These are phyloP conservation scores for Sebastolobus altivelis DNA, from an alignment of 2,797 vertebrate genomes.

Conservation along the genomic window DNA sequence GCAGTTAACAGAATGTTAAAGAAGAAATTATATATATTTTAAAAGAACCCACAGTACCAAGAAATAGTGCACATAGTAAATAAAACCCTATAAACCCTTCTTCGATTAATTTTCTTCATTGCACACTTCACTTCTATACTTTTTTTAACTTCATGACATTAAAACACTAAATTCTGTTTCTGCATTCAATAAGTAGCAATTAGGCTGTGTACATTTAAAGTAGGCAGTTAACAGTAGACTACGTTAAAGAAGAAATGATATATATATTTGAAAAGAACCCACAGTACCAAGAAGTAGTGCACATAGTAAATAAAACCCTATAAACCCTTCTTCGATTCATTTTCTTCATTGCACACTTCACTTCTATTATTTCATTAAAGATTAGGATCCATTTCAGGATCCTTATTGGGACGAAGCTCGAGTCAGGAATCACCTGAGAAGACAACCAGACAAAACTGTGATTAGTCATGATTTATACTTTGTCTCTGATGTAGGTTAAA, in stretches of 20 bases:
- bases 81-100: neutral
- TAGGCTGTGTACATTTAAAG: neutral
- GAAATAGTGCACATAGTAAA: too few species aligned
- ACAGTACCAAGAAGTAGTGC: too few species aligned
- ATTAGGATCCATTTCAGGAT: neutral
- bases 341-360: neutral
- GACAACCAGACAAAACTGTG: neutral
- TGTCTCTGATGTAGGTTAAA: neutral
- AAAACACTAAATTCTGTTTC: neutral
- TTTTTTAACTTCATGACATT: too few species aligned
- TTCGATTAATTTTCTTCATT: neutral
- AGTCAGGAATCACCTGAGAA: conserved; percentile 1
- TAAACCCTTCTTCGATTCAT: neutral
- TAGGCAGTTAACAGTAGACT: neutral
- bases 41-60: too few species aligned
- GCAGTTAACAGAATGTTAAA: neutral
- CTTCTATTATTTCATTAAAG: neutral
- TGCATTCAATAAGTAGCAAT: neutral
- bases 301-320: too few species aligned
- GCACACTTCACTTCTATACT: neutral
- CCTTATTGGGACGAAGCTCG: neutral
- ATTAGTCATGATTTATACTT: neutral
- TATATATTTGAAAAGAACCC: too few species aligned
- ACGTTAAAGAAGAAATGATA: too few species aligned
- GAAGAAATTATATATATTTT: too few species aligned